Evolutionary conservation across 1,140 invertebrate genomes (phyloP).

Genomic region (Macrobrachium rosenbergii): DNA sequence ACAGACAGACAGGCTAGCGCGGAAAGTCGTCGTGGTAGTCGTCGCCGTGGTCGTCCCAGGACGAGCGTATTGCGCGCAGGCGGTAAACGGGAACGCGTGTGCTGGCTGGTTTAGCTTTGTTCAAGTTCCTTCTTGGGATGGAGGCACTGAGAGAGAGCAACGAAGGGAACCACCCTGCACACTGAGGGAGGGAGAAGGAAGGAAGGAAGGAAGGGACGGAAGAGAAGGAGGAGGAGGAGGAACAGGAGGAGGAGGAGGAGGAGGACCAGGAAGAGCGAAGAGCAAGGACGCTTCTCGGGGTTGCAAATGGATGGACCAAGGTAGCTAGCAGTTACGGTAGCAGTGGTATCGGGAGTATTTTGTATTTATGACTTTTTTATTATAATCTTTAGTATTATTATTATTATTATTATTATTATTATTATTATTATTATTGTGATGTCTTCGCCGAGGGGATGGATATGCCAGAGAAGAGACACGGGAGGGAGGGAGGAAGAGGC

Average conservation of each 20-base stretch:
- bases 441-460: too few species aligned
- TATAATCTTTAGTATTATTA: too few species aligned
- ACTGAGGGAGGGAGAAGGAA: neutral
- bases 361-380: too few species aligned
- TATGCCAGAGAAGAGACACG: neutral
- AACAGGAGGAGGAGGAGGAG: neutral
- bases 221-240: slow-evolving; percentile 26
- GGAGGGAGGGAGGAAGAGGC: slow-evolving; percentile 39
- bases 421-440: too few species aligned
- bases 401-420: too few species aligned
- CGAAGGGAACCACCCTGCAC: too few species aligned
- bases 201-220: neutral
- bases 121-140: too few species aligned
- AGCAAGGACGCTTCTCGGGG: neutral
- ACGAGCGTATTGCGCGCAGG: neutral
- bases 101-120: too few species aligned
- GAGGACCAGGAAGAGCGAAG: neutral
- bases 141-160: too few species aligned
- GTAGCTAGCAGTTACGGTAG: too few species aligned
- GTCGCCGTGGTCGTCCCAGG: neutral
- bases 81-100: neutral
- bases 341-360: too few species aligned
- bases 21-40: neutral
- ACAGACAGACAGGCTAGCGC: neutral
- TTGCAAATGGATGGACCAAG: neutral